Evolutionary conservation across 2,888 invertebrate genomes (phyloP).

Genomic region (Stomorhina lunata): DNA sequence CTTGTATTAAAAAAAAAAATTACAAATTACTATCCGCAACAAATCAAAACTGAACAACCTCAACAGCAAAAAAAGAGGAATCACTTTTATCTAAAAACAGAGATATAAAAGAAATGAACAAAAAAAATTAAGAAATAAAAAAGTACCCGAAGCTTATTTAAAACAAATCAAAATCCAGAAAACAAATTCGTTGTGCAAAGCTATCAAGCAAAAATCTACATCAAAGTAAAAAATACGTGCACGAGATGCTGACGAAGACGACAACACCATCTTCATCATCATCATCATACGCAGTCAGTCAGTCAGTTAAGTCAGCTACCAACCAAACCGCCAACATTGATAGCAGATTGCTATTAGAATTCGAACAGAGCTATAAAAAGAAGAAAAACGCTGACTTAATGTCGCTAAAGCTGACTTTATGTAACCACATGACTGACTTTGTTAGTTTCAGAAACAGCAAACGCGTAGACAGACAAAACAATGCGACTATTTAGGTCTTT

Average conservation of each 20-base stretch:
- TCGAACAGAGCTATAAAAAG: conserved; percentile 10
- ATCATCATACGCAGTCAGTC: too few species aligned
- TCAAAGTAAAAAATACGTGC: conserved; percentile 62
- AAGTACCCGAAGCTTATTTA: background rate
- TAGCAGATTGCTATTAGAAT: background rate
- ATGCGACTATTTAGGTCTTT: background rate
- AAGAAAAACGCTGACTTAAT: background rate
- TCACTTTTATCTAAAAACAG: conserved; percentile 45
- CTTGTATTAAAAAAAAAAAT: background rate
- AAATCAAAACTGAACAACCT: conserved; percentile 42
- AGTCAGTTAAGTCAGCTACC: too few species aligned
- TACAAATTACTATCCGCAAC: conserved; percentile 48
- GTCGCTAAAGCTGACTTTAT: background rate
- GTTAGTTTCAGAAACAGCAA: background rate
- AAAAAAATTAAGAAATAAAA: conserved; percentile 2
- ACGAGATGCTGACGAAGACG: conserved; percentile 49
- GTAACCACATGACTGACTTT: conserved; percentile 13
- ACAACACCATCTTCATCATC: background rate
- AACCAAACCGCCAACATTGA: too few species aligned
- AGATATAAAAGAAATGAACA: conserved; percentile 47
- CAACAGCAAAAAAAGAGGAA: background rate
- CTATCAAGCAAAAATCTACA: conserved; percentile 59
- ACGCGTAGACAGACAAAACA: background rate
- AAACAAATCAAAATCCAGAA: background rate
- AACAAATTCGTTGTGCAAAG: conserved; percentile 21